phyloP scores from a whole-genome alignment of 2,113 vertebrate genomes.

The Xenopus borealis region DNA sequence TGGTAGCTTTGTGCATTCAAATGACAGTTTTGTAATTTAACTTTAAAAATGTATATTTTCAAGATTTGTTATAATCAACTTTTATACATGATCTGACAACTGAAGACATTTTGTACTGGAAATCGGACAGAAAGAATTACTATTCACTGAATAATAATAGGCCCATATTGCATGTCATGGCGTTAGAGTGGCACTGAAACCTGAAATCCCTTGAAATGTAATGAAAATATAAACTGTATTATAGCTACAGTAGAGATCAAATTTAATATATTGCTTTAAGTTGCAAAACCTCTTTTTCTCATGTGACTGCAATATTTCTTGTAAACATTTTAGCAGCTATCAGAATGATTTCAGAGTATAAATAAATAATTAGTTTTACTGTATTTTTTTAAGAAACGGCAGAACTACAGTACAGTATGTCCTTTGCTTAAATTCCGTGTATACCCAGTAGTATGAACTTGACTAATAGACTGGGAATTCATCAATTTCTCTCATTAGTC shows the following conservation, averaged over 20 bases:
- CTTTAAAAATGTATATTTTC: not conserved
- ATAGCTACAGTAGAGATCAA: not conserved
- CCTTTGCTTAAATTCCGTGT: not conserved
- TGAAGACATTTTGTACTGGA: not conserved
- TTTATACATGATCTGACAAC: not conserved
- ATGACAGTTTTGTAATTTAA: not conserved
- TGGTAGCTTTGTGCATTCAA: not conserved
- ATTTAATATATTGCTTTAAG: slow-evolving; percentile 4
- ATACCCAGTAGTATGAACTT: not conserved
- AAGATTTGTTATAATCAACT: not conserved
- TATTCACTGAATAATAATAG: not conserved
- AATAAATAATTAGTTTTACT: not conserved
- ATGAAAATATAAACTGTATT: not conserved
- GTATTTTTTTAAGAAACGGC: not conserved
- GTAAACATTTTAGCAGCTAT: not conserved
- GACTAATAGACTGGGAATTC: not conserved
- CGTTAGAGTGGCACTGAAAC: not conserved
- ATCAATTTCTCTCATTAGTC: not conserved
- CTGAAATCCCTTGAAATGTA: not conserved
- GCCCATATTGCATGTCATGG: not conserved
- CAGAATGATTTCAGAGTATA: not conserved
- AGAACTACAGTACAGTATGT: not conserved
- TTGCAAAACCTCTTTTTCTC: not conserved
- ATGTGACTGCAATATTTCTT: not conserved
- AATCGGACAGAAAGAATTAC: not conserved